Evolutionary conservation across 2,797 vertebrate species (phyloP).

Genomic region (Peromyscus attwateri): DNA sequence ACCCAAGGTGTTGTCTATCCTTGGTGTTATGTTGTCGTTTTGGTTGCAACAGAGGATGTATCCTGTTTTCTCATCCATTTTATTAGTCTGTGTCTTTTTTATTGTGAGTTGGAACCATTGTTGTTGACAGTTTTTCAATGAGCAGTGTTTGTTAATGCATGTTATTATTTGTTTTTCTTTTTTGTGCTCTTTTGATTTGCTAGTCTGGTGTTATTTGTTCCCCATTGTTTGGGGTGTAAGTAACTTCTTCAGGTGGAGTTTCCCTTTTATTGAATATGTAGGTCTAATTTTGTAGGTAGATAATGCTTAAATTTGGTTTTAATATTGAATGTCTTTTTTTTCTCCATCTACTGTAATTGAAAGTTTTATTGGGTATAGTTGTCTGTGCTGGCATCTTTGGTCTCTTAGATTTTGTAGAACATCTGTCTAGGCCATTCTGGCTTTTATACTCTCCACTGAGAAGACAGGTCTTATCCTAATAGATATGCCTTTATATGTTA

Average conservation of each 20-base stretch:
- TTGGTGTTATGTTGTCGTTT: not conserved
- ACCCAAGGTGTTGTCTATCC: not conserved
- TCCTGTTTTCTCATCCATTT: not conserved
- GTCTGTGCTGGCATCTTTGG: not conserved
- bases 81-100: not conserved
- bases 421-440: not conserved
- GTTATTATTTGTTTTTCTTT: not conserved
- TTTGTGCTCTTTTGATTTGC: not conserved
- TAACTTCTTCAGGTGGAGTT: not conserved
- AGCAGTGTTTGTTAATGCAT: not conserved
- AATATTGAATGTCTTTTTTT: not conserved
- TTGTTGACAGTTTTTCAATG: not conserved
- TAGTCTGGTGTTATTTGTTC: not conserved
- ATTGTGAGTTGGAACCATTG: not conserved
- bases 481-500: not conserved
- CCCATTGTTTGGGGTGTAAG: not conserved
- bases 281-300: not conserved
- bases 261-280: not conserved
- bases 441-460: not conserved
- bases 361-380: not conserved
- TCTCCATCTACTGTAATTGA: not conserved
- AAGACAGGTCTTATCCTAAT: not conserved
- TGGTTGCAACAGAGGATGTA: not conserved
- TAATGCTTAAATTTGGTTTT: not conserved
- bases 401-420: not conserved